Evolutionary conservation across 2,888 invertebrate species (phyloP).

Genomic region (Mesorhabditis spiculigera): DNA sequence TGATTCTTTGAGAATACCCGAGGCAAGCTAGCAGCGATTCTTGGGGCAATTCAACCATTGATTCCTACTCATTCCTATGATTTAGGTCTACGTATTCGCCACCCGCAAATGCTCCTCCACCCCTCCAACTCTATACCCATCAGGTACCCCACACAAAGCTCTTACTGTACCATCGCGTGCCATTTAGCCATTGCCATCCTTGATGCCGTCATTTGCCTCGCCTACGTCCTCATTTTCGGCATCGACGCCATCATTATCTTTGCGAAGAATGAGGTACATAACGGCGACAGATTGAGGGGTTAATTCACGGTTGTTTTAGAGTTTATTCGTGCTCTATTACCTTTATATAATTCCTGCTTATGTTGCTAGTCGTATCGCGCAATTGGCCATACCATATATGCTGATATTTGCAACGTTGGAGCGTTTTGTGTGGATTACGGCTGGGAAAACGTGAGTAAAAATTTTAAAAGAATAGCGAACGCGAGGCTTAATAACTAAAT

Average conservation of each 20-base stretch:
- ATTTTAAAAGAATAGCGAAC: background rate
- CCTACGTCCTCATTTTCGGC: slow-evolving; percentile 53
- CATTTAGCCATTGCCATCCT: slow-evolving; percentile 24
- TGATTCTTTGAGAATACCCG: too few species aligned
- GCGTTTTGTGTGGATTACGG: slow-evolving; percentile 49
- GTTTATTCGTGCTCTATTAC: slow-evolving; percentile 51
- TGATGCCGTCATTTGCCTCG: slow-evolving; percentile 45
- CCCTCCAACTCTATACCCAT: background rate
- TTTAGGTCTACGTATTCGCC: background rate
- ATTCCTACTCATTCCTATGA: too few species aligned
- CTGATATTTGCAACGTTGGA: slow-evolving; percentile 57
- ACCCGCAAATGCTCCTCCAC: background rate
- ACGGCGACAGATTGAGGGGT: background rate
- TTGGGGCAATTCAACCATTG: too few species aligned
- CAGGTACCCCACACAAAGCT: background rate
- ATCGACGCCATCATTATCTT: slow-evolving; percentile 50
- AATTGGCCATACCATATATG: slow-evolving; percentile 56
- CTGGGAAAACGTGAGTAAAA: slow-evolving; percentile 31
- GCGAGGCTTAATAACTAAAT: too few species aligned
- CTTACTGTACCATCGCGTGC: background rate
- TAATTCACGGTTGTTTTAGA: slow-evolving; percentile 18
- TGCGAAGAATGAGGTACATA: slow-evolving; percentile 36
- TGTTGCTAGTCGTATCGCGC: slow-evolving; percentile 37
- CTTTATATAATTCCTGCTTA: slow-evolving; percentile 54
- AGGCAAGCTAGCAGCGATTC: too few species aligned